Evolutionary conservation across 2,888 invertebrate genomes (phyloP), one percentile per base, ranked within the genome.

Genomic region (Hoplodrina ambigua): DNA sequence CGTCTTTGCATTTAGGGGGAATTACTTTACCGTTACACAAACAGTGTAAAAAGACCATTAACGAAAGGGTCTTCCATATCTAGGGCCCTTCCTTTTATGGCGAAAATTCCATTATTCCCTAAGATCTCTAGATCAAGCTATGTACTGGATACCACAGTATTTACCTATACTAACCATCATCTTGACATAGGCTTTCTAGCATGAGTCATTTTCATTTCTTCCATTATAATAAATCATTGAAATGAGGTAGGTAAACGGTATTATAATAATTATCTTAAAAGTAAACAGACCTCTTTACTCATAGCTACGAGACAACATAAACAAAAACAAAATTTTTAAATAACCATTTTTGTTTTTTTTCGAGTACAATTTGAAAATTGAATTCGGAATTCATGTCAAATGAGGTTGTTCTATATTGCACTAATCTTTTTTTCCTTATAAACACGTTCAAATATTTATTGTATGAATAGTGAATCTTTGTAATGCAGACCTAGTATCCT

Each of bases 391-490:
- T 5, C 30, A n/a, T 17, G 6, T 50, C 11, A 8, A 72, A 57
- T 30, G 52, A 66, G 75, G 57, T 37, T 52, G 11, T 33, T 17
- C 17, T 17, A 3, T 15, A 46, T 52, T 52, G 46, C 57, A 73
- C 17, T 10, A 37, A 44, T 52, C 10, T 19, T 52, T 56, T 67
- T 41, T 52, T 46, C 11, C 57, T 4, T 49, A 37, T 19, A 11
- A 72, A 57, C 53, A 13, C 58, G 58, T 44, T 44, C 68, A 73
- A 73, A 76, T 49, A 69, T 13, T 61, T 17, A 37, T 53, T 76
- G 67, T 44, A n/a, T 44, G 17, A 33, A 54, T 25, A 52, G 13
- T 76, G 63, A 75, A 65, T 66, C 61, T 62, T 59, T 46, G 20
- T 19, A 54, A 55, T 46, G 19, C n/a, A 54, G 58, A 20, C 67